Base-by-base conservation (phyloP, 2,113 vertebrate genomes). In the Cryptomyrus ogoouensis region DNA sequence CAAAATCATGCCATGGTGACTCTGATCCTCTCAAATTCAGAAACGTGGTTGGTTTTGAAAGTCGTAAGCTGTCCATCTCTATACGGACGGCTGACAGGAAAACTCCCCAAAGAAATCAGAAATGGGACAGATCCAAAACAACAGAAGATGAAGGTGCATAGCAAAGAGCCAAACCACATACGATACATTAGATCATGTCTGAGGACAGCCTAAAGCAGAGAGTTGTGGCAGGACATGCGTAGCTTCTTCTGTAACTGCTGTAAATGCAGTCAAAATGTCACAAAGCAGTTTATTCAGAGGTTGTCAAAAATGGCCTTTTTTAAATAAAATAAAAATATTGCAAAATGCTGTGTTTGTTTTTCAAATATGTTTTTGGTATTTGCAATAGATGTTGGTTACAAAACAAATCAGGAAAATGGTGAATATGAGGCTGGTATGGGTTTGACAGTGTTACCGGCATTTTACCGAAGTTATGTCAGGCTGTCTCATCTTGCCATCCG, bases 401-500 rank as follows among this genome's bases (percentile, higher is more conserved):
- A n/a, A 9, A 50, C 87, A 88, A 8, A 62, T 62, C 49, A 87
- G 42, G 85, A n/a, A 24, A 52, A 53, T 27, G 50, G 50, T 15
- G 74, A 42, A 42, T 87, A 6, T 39, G 35, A 19, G 3, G 35
- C 87, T 58, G 87, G 19, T 66, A 5, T 21, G 12, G 53, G 19
- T 50, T 0, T 1, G 77, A 90, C 77, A 88, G 13, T 53, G 66
- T 92, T 91, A 39, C n/a, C 17, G 5, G 27, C 2, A 49, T 50
- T 50, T 31, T 86, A 85, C 44, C n/a, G 3, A 92, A 80, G 85
- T 91, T 88, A 88, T 90, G 92, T 91, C 91, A 80, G 92, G 93
- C 89, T n/a, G 31, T 19, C 84, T 86, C 95, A 90, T 93, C 94
- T 96, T 95, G 94, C 94, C 92, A 92, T 93, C 93, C 93, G 93